These are phyloP conservation scores for Candoia aspera DNA, from an alignment of 2,113 vertebrate species.

Conservation along the genomic window DNA sequence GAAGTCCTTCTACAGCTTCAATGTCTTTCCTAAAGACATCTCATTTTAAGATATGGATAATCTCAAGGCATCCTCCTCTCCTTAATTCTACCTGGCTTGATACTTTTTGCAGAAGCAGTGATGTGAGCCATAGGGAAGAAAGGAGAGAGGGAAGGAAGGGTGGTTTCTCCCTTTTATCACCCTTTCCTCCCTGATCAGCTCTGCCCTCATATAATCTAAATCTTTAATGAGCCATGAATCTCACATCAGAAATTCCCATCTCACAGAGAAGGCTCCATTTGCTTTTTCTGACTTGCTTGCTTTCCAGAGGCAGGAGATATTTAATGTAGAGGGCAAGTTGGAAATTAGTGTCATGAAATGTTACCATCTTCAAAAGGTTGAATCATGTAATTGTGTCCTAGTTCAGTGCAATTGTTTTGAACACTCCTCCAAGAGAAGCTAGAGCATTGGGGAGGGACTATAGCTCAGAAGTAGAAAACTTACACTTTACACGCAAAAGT, in stretches of 20 bases:
- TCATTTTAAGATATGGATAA: neutral
- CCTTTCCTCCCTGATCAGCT: neutral
- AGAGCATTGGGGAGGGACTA: neutral
- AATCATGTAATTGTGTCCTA: neutral
- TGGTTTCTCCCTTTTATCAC: neutral
- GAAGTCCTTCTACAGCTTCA: no score
- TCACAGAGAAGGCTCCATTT: neutral
- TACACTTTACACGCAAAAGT: neutral
- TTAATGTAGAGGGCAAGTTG: neutral
- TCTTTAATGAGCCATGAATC: neutral
- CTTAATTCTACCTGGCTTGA: neutral
- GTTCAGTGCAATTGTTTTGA: neutral
- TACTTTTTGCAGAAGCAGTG: neutral
- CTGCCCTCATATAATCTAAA: no score
- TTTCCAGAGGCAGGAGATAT: neutral
- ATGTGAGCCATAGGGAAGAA: neutral
- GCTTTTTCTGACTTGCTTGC: neutral
- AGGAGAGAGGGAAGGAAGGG: neutral
- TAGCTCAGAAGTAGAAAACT: neutral
- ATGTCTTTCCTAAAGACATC: neutral
- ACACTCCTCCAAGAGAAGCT: neutral
- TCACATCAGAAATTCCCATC: neutral
- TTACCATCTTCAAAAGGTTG: neutral
- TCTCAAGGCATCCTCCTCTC: neutral
- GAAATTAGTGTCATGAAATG: neutral